Base-by-base conservation (phyloP, 2,113 vertebrate species). In the Pedionomus torquatus region DNA sequence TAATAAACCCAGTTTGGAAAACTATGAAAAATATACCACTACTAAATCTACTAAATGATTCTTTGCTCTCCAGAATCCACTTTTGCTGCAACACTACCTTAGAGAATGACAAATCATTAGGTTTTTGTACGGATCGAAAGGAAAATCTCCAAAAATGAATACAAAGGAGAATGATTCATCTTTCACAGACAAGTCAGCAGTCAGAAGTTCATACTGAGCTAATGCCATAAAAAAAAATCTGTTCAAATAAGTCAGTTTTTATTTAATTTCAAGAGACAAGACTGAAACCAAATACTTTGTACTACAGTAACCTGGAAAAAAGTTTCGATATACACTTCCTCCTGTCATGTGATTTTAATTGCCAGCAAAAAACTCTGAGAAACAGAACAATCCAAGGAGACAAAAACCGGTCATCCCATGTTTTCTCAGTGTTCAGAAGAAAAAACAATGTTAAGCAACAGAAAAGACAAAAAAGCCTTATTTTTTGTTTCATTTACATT, bases 321-420 rank as follows among this genome's bases (percentile, higher is more conserved):
- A 15, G 10, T 43, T 78, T 69, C 46, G 14, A 64, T 24, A 61
- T 44, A 80, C 37, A 66, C 13, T 58, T 86, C 63, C 31, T 72
- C 19, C 15, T 66, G 46, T 17, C 54, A 66, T 13, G 6, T 24
- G 16, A 57, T 31, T 72, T 83, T 87, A 74, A 28, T 60, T 57
- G 20, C 11, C 8, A 31, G 66, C 4, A 87, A 83, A 63, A 66
- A 76, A 2, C 11, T 68, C 49, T 16, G 7, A 80, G 64, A 86
- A 85, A 17, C 30, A 68, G 68, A 95, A 84, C 9, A 66, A 31
- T 1, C 55, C 8, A 76, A 6, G 20, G 24, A 90, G 31, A 80
- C 49, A 85, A 85, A 82, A 87, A 35, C 0, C 0, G 4, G 4
- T 54, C 8, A 37, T n/a, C 25, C 25, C 4, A 1, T 23, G 46